Evolutionary conservation across 2,888 invertebrate genomes (phyloP).

Genomic region (Andrena praecox): DNA sequence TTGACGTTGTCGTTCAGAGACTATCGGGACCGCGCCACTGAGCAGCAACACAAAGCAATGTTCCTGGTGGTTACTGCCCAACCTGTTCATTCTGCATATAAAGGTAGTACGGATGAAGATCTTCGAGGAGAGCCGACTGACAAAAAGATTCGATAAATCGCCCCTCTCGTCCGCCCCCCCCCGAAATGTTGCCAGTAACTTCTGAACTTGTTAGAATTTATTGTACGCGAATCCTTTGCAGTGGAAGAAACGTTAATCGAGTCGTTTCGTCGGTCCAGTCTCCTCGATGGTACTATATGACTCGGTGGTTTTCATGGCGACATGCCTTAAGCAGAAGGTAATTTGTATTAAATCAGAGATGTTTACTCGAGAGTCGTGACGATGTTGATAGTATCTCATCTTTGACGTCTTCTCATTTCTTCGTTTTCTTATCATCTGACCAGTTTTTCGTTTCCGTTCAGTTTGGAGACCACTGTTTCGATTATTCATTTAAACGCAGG

Average conservation of each 20-base stretch:
- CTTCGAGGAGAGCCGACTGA: slow-evolving; percentile 35
- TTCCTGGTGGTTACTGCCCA: slow-evolving; percentile 88
- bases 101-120: slow-evolving; percentile 86
- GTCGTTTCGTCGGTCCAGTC: slow-evolving; percentile 52
- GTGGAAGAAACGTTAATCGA: slow-evolving; percentile 22
- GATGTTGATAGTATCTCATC: slow-evolving; percentile 46
- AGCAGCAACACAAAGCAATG: slow-evolving; percentile 84
- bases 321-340: slow-evolving; percentile 58
- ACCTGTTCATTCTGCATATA: slow-evolving; percentile 91
- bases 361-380: slow-evolving; percentile 26
- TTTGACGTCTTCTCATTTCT: slow-evolving; percentile 42
- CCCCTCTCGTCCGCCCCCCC: neutral
- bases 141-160: slow-evolving; percentile 52
- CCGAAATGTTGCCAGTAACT: neutral
- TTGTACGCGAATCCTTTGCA: neutral
- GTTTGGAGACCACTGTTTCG: slow-evolving; percentile 70
- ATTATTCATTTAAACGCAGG: slow-evolving; percentile 34
- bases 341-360: slow-evolving; percentile 48
- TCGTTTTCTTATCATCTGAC: slow-evolving; percentile 35
- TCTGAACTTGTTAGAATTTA: neutral
- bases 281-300: slow-evolving; percentile 53
- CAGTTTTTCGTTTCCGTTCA: slow-evolving; percentile 55
- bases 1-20: slow-evolving; percentile 89
- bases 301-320: slow-evolving; percentile 68
- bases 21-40: slow-evolving; percentile 86